phyloP scores from a whole-genome alignment of 1,140 invertebrate genomes.

The Helicoverpa armigera region DNA sequence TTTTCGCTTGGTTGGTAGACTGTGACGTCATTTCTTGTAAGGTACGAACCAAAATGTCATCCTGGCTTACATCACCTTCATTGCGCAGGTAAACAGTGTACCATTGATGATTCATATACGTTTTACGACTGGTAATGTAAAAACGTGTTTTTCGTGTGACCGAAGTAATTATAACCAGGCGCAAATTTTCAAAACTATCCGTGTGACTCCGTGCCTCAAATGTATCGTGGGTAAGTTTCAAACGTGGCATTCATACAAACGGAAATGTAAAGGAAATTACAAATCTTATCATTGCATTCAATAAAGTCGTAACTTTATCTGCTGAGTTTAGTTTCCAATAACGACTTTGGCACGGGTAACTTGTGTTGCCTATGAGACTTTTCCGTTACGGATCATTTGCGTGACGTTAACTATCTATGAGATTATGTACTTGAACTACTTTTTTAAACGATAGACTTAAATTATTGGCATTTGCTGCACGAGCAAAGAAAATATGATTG shows the following conservation, averaged over 20 bases:
- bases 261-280: slow-evolving; percentile 21
- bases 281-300: slow-evolving; percentile 1
- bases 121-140: slow-evolving; percentile 32
- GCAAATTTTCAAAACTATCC: neutral
- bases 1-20: slow-evolving; percentile 10
- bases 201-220: too few species aligned
- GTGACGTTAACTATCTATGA: too few species aligned
- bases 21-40: slow-evolving; percentile 34
- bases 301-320: neutral
- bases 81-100: slow-evolving; percentile 5
- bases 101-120: slow-evolving; percentile 27
- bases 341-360: neutral
- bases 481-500: neutral
- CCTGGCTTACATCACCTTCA: slow-evolving; percentile 39
- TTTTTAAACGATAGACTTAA: too few species aligned
- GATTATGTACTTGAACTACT: too few species aligned
- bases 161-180: neutral
- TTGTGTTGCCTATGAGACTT: neutral
- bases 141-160: slow-evolving; percentile 2
- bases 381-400: neutral
- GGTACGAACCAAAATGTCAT: slow-evolving; percentile 42
- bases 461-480: slow-evolving; percentile 5
- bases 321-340: slow-evolving; percentile 11
- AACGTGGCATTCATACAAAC: neutral
- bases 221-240: neutral